Evolutionary conservation across 2,888 invertebrate genomes (phyloP).

Genomic region (Hypselothyrea guttata): DNA sequence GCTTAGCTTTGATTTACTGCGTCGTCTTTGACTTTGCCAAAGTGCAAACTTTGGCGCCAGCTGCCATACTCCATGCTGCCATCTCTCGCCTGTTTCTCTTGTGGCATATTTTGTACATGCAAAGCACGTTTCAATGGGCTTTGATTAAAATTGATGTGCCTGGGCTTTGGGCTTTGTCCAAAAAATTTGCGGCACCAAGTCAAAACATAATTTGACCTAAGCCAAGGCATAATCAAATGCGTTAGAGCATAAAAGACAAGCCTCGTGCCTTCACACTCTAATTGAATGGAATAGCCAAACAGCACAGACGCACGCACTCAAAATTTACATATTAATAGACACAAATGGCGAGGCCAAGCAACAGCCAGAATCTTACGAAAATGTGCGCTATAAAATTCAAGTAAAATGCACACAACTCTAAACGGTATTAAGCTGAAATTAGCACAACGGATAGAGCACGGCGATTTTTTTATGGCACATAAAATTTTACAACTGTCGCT

Average conservation of each 20-base stretch:
- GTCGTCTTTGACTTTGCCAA: slow-evolving; percentile 44
- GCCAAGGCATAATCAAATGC: slow-evolving; percentile 65
- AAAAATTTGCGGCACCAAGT: slow-evolving; percentile 65
- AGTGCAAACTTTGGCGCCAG: slow-evolving; percentile 60
- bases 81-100: slow-evolving; percentile 2
- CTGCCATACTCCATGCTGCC: background rate
- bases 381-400: slow-evolving; percentile 49
- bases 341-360: background rate
- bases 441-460: slow-evolving; percentile 38
- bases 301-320: slow-evolving; percentile 52
- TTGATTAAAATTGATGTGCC: slow-evolving; percentile 73
- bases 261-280: slow-evolving; percentile 45
- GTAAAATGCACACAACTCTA: slow-evolving; percentile 28
- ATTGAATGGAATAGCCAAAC: slow-evolving; percentile 66
- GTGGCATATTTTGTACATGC: slow-evolving; percentile 48
- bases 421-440: slow-evolving; percentile 64
- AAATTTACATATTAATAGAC: slow-evolving; percentile 69
- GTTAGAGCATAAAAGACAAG: slow-evolving; percentile 51
- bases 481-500: slow-evolving; percentile 68
- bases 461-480: slow-evolving; percentile 61
- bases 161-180: slow-evolving; percentile 56
- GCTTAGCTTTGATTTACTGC: slow-evolving; percentile 74
- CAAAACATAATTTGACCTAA: slow-evolving; percentile 73
- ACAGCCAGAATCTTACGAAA: slow-evolving; percentile 19
- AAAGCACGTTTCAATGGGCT: slow-evolving; percentile 61